A percentile compares a stretch with the other conserved stretches of the same genome.
Conservation (phyloP, 64 coral and sea anemone genomes). For the Astreopora myriophthalma region DNA sequence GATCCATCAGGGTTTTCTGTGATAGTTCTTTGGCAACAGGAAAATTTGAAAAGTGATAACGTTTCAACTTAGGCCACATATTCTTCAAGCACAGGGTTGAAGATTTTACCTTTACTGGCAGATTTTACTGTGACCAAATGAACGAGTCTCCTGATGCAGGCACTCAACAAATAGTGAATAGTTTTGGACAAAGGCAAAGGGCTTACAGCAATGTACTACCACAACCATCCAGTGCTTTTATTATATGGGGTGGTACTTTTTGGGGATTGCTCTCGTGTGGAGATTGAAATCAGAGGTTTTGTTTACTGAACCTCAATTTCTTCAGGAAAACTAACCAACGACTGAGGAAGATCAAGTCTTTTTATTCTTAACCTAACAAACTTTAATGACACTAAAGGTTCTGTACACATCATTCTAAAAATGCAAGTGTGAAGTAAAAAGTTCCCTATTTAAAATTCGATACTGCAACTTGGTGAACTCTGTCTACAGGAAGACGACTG, state of each 20-base stretch:
- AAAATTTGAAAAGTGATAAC: no score
- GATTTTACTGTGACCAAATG: no score
- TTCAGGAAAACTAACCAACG: conserved; percentile 3
- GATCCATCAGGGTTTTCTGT: no score
- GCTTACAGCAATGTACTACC: no score
- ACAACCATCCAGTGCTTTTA: no score
- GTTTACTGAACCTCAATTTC: neutral
- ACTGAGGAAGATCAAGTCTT: neutral
- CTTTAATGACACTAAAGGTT: conserved; percentile 42
- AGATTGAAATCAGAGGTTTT: neutral
- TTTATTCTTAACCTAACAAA: conserved; percentile 50
- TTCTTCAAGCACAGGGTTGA: no score
- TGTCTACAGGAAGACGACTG: conserved; percentile 19
- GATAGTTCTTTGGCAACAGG: no score
- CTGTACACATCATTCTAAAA: conserved; percentile 2
- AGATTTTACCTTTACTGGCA: no score
- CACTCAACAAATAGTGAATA: no score
- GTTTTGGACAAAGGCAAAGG: no score
- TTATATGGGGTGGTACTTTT: neutral
- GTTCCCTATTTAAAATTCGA: neutral
- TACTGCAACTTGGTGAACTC: conserved; percentile 20
- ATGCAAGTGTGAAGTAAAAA: conserved; percentile 23
- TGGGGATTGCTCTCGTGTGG: neutral
- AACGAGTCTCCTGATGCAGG: no score
- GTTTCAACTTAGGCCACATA: no score